These are phyloP conservation scores for Caenorhabditis virilis DNA, from an alignment of 2,888 invertebrate genomes.

Conservation along the genomic window DNA sequence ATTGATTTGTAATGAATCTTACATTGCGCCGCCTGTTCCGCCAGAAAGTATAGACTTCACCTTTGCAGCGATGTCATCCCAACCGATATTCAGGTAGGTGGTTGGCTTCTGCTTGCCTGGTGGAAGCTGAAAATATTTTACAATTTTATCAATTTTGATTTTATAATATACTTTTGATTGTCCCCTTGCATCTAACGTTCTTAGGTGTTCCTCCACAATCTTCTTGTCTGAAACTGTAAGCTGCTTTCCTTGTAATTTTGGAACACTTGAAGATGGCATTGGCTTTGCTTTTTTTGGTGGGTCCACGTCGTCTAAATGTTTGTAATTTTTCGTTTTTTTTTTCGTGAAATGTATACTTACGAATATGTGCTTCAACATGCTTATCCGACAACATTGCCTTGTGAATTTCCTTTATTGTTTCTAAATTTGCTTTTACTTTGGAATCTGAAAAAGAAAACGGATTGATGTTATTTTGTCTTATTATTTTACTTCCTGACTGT, in stretches of 20 bases:
- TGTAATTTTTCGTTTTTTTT: neutral
- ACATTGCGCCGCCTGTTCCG: constrained; percentile 28
- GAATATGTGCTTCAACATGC: constrained; percentile 35
- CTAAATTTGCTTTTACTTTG: constrained; percentile 20
- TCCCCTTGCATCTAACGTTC: constrained; percentile 23
- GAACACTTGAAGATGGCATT: constrained; percentile 40
- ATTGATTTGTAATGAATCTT: neutral
- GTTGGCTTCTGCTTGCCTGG: constrained; percentile 25
- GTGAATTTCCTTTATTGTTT: constrained; percentile 37
- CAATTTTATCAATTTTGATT: neutral
- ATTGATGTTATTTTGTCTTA: neutral
- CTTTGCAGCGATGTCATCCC: constrained; percentile 37
- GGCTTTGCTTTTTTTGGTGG: constrained; percentile 23
- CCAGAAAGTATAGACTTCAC: constrained; percentile 24
- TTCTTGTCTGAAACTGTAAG: constrained; percentile 28
- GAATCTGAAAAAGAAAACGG: constrained; percentile 12
- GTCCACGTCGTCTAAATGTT: constrained; percentile 22
- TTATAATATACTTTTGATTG: constrained; percentile 11
- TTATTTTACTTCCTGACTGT: constrained; percentile 18
- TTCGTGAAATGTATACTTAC: neutral
- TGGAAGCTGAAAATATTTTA: constrained; percentile 9
- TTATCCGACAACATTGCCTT: constrained; percentile 41
- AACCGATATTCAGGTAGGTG: constrained; percentile 27
- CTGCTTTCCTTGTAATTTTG: constrained; percentile 38
- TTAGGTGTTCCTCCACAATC: constrained; percentile 31